Conservation (phyloP, 2,888 invertebrate genomes). For the Augochlorella aurata region DNA sequence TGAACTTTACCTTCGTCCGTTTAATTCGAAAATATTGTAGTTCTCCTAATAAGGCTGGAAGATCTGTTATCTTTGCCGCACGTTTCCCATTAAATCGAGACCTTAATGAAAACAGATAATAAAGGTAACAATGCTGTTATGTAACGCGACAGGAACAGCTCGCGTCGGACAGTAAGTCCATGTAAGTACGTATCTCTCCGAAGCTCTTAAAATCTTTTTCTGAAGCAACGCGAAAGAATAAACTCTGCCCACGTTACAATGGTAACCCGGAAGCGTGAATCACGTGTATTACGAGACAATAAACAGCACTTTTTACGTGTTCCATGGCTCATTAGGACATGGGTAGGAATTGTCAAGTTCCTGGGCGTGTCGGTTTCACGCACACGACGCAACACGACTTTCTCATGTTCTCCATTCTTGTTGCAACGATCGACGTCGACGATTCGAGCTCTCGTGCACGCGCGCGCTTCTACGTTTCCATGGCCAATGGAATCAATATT, state of each 20-base stretch:
- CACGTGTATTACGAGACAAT: constrained; percentile 12
- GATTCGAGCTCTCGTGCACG: neutral
- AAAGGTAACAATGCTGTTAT: neutral
- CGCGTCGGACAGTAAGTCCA: neutral
- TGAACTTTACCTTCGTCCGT: too few species aligned
- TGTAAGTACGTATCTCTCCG: neutral
- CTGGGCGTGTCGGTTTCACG: constrained; percentile 32
- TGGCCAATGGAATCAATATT: constrained; percentile 15
- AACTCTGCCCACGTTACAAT: neutral
- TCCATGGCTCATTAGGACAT: neutral
- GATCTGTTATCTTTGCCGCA: neutral
- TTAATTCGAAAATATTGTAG: too few species aligned
- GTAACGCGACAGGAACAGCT: neutral
- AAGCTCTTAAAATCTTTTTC: neutral
- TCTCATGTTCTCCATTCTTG: constrained; percentile 10
- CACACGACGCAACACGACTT: constrained; percentile 13
- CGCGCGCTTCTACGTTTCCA: neutral
- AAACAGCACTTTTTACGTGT: constrained; percentile 7
- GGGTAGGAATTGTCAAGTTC: constrained; percentile 24
- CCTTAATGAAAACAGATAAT: neutral
- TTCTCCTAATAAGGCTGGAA: too few species aligned
- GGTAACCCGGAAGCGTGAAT: constrained; percentile 26
- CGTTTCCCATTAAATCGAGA: neutral
- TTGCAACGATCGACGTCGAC: constrained; percentile 7
- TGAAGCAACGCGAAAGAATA: neutral